Conservation (phyloP, 2,113 vertebrate species). For the Grammomys surdaster region DNA sequence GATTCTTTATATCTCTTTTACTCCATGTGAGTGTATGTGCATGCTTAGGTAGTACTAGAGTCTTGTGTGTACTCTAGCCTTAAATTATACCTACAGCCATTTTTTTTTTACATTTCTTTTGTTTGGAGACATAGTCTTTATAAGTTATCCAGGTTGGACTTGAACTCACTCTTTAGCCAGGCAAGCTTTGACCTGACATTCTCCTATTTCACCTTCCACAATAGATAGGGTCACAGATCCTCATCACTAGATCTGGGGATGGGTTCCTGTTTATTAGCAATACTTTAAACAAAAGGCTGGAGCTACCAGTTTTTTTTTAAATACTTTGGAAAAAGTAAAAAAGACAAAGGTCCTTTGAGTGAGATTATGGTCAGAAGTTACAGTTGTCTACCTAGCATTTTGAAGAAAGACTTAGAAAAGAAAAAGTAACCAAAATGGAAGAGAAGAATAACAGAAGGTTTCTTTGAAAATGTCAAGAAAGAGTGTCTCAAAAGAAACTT, state of each 20-base stretch:
- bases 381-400: neutral
- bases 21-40: neutral
- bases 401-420: neutral
- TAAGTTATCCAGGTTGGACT: neutral
- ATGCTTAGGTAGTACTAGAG: neutral
- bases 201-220: neutral
- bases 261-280: neutral
- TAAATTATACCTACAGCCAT: too few relatives aligned
- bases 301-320: neutral
- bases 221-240: neutral
- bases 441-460: neutral
- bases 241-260: neutral
- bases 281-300: neutral
- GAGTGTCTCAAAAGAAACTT: conserved; percentile 35
- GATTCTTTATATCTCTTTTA: neutral
- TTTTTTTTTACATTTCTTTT: neutral
- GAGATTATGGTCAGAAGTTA: neutral
- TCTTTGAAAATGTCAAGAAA: conserved; percentile 28
- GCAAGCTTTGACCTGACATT: neutral
- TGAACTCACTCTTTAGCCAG: neutral
- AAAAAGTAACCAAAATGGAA: neutral
- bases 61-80: too few relatives aligned
- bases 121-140: neutral
- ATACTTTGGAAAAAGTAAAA: neutral
- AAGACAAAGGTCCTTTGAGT: neutral